A percentile compares a stretch with the other conserved stretches of the same genome.
Conservation (phyloP, 2,797 vertebrate species). For the Typhlichthys eigenmanni region DNA sequence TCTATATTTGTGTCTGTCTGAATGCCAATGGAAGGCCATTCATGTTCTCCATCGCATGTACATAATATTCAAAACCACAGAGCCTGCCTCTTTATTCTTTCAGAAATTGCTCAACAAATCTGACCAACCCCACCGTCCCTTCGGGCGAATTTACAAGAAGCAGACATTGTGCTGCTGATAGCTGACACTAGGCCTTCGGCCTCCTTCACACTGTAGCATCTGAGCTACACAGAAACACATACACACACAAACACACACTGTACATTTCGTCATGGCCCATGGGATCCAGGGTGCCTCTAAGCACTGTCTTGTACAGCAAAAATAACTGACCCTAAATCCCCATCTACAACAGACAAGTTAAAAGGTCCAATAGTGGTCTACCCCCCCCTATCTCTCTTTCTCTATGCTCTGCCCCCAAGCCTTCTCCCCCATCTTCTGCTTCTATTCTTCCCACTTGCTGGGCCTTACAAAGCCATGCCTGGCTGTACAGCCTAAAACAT, state of each 20-base stretch:
- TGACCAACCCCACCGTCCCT: constrained; percentile 46
- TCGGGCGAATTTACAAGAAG: constrained; percentile 48
- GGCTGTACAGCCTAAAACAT: constrained; percentile 41
- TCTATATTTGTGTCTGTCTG: constrained; percentile 50
- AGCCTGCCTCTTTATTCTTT: constrained; percentile 47
- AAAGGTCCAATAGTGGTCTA: constrained; percentile 40
- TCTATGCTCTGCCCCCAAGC: constrained; percentile 14
- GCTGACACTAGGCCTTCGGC: constrained; percentile 43
- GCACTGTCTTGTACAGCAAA: constrained; percentile 33
- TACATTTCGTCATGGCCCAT: constrained; percentile 50
- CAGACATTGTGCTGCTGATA: constrained; percentile 47
- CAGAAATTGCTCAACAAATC: constrained; percentile 34
- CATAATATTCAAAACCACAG: constrained; percentile 62
- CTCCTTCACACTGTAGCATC: constrained; percentile 65
- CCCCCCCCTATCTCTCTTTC: constrained; percentile 9
- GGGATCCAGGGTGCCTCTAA: constrained; percentile 49
- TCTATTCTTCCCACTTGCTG: constrained; percentile 29
- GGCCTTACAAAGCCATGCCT: constrained; percentile 51
- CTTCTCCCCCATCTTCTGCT: constrained; percentile 22
- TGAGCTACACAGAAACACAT: constrained; percentile 61
- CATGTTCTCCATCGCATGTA: constrained; percentile 48
- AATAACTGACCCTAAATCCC: constrained; percentile 50
- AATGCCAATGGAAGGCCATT: constrained; percentile 52
- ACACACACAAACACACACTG: constrained; percentile 13
- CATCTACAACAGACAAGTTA: constrained; percentile 38